These are phyloP conservation scores for Whitmania pigra DNA, from an alignment of 1,140 invertebrate species.

Conservation along the genomic window DNA sequence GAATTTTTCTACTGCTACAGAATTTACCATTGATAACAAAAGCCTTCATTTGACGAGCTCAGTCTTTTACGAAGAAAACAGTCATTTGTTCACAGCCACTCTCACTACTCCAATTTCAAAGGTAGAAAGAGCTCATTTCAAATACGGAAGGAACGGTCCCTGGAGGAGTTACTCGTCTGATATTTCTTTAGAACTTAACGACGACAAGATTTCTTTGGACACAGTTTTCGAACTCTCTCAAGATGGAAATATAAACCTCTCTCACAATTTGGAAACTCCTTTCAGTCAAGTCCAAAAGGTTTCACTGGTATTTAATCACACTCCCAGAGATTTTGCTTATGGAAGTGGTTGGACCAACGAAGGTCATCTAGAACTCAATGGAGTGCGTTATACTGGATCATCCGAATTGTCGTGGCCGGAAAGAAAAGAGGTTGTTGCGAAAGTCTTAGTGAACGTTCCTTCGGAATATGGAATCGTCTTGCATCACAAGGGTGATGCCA, in stretches of 20 bases:
- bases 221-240: neutral
- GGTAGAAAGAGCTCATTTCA: neutral
- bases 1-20: no score
- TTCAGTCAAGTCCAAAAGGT: conserved; percentile 13
- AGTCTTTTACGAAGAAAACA: no score
- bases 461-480: conserved; percentile 17
- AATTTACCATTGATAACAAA: no score
- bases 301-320: conserved; percentile 15
- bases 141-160: neutral
- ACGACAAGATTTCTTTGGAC: conserved; percentile 15
- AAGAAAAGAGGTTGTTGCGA: conserved; percentile 4
- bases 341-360: conserved; percentile 21
- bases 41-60: no score
- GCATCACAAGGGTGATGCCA: conserved; percentile 12
- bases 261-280: conserved; percentile 10
- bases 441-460: conserved; percentile 16
- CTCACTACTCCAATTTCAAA: conserved; percentile 14
- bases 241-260: neutral
- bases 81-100: neutral
- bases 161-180: neutral
- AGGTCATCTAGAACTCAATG: conserved; percentile 17
- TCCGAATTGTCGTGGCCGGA: conserved; percentile 18
- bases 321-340: neutral
- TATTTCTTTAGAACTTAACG: conserved; percentile 8
- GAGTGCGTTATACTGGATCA: conserved; percentile 12